A percentile compares a stretch with the other conserved stretches of the same genome.
Conservation (phyloP, 1,140 invertebrate genomes). For the Apocrypta bakeri region DNA sequence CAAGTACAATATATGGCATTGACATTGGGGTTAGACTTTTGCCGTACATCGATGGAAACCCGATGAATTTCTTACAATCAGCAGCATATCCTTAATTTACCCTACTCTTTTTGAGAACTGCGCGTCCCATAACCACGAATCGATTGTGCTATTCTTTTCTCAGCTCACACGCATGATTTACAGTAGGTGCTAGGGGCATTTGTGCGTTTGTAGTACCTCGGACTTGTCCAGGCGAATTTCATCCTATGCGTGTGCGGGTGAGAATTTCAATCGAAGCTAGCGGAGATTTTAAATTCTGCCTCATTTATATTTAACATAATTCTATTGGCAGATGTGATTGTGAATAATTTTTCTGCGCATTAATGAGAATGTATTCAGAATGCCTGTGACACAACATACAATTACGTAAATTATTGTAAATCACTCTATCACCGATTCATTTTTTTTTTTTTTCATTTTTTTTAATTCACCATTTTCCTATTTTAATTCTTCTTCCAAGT, state of each 20-base stretch:
- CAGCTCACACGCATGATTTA: not conserved
- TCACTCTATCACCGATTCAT: not conserved
- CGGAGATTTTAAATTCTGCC: not conserved
- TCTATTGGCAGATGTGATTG: not conserved
- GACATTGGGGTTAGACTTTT: not conserved
- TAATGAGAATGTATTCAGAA: not conserved
- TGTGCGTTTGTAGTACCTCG: not conserved
- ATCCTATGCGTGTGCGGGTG: not conserved
- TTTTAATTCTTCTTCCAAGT: not conserved
- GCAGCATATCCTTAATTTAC: too few relatives aligned
- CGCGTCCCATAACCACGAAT: not conserved
- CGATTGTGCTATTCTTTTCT: not conserved
- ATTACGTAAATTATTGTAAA: not conserved
- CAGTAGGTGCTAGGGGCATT: not conserved
- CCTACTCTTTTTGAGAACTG: not conserved
- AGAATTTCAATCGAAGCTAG: not conserved
- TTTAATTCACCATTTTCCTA: not conserved
- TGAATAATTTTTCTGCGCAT: not conserved
- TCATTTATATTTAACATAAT: not conserved
- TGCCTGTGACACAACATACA: conserved; percentile 17
- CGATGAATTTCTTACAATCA: too few relatives aligned
- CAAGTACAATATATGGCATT: not conserved
- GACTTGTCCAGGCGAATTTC: conserved; percentile 20
- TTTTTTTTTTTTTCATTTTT: conserved; percentile 18
- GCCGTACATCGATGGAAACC: too few relatives aligned